Evolutionary conservation across 1,140 invertebrate genomes (phyloP).

Genomic region (Orius insidiosus): DNA sequence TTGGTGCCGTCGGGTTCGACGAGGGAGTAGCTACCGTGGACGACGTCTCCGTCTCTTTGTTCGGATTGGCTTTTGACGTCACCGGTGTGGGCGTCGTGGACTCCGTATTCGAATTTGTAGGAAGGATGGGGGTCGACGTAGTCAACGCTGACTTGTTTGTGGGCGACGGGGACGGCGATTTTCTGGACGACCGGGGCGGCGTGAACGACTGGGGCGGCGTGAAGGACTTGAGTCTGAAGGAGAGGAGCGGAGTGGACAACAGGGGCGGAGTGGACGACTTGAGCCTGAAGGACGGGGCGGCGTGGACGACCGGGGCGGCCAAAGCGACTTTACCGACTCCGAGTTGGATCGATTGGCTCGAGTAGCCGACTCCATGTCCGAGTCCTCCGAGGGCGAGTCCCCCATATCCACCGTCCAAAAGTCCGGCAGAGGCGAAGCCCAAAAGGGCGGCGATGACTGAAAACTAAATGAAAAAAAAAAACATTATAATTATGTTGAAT

Average conservation of each 20-base stretch:
- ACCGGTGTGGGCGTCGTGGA: constrained; percentile 32
- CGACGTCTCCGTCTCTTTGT: constrained; percentile 31
- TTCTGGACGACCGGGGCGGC: neutral
- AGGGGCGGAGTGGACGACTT: neutral
- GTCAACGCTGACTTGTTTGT: constrained; percentile 3
- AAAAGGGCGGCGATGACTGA: neutral
- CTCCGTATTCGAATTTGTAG: constrained; percentile 33
- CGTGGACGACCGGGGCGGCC: neutral
- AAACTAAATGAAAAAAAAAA: neutral
- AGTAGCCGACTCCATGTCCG: constrained; percentile 1
- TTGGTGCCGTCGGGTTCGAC: constrained; percentile 40
- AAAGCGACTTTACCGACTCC: neutral
- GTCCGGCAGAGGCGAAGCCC: constrained; percentile 3
- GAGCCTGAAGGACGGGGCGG: constrained; percentile 5
- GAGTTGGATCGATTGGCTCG: constrained; percentile 1
- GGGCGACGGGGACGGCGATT: neutral
- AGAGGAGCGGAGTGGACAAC: neutral
- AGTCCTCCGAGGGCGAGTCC: neutral
- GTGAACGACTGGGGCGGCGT: neutral
- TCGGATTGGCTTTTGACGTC: constrained; percentile 34
- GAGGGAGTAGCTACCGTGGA: constrained; percentile 34
- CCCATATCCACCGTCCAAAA: constrained; percentile 1
- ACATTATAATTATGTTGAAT: neutral
- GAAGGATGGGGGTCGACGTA: constrained; percentile 14
- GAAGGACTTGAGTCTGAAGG: neutral